Evolutionary conservation across 2,113 vertebrate species (phyloP).

Genomic region (Galemys pyrenaicus): DNA sequence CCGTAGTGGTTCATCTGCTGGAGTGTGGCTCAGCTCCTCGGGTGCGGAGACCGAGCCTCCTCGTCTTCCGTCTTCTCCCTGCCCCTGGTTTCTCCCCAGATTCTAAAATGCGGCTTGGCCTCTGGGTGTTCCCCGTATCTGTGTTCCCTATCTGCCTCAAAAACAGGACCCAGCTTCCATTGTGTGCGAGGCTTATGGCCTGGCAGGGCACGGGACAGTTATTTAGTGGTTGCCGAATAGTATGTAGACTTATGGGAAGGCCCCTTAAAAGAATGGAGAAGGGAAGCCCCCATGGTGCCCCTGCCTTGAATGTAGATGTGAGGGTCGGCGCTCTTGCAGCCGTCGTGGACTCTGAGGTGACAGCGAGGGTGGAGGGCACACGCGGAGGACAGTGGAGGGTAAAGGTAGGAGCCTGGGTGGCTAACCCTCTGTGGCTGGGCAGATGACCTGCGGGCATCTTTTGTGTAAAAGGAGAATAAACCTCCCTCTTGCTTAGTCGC

Average conservation of each 20-base stretch:
- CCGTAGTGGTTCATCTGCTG: too few relatives aligned
- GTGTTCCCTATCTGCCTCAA: too few relatives aligned
- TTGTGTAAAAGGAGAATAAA: background rate
- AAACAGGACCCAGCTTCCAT: too few relatives aligned
- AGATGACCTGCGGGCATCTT: background rate
- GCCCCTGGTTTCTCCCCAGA: too few relatives aligned
- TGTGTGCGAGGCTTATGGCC: too few relatives aligned
- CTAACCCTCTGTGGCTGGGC: rapidly evolving
- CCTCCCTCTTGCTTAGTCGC: background rate
- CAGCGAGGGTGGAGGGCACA: background rate
- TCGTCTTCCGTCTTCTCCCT: too few relatives aligned
- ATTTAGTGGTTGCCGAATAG: too few relatives aligned
- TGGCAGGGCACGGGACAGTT: too few relatives aligned
- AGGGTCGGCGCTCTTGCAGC: background rate
- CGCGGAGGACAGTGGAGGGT: background rate
- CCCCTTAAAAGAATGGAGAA: background rate
- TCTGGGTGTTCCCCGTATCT: too few relatives aligned
- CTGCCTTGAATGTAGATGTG: background rate
- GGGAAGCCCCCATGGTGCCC: background rate
- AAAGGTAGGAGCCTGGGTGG: background rate
- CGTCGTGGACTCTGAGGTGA: background rate
- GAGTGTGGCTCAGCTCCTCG: too few relatives aligned
- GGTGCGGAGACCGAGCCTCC: too few relatives aligned
- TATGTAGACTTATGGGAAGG: background rate
- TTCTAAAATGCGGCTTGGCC: too few relatives aligned